phyloP scores from a whole-genome alignment of 2,888 invertebrate species.

The Chloroclystis v-ata region DNA sequence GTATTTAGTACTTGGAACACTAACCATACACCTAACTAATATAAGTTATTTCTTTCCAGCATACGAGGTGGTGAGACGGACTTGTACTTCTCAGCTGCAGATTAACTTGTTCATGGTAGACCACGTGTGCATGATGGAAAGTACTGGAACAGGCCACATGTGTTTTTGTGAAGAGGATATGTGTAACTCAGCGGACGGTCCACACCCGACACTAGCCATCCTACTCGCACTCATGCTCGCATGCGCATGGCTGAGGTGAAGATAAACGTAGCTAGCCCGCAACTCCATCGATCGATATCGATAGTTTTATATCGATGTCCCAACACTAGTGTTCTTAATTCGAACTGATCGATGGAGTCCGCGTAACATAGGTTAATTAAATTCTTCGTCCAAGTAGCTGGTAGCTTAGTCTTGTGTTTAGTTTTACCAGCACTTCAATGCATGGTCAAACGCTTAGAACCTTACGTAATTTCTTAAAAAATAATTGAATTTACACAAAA shows the following conservation, averaged over 20 bases:
- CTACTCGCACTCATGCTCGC: conserved; percentile 56
- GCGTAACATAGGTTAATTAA: conserved; percentile 53
- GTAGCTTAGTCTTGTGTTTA: conserved; percentile 63
- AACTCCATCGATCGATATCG: conserved; percentile 37
- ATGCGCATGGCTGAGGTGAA: conserved; percentile 75
- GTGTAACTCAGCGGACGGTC: conserved; percentile 82
- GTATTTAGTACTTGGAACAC: too few species aligned
- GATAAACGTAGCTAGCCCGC: conserved; percentile 54
- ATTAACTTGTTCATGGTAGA: conserved; percentile 98
- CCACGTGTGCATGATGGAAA: conserved; percentile 99
- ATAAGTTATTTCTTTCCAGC: conserved; percentile 81
- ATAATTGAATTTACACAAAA: conserved; percentile 26
- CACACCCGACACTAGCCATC: conserved; percentile 40
- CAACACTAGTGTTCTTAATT: conserved; percentile 3
- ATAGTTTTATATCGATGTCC: conserved; percentile 15
- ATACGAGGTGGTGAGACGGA: conserved; percentile 93
- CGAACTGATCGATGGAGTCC: conserved; percentile 47
- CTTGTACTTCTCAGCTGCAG: conserved; percentile 95
- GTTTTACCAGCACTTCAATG: conserved; percentile 51
- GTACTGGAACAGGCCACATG: conserved; percentile 98
- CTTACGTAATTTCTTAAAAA: conserved; percentile 17
- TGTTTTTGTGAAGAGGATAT: conserved; percentile 98
- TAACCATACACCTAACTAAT: too few species aligned
- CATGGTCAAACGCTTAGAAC: conserved; percentile 17
- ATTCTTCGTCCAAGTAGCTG: conserved; percentile 71